These are phyloP conservation scores for Tolypeutes matacus DNA, from an alignment of 2,797 vertebrate genomes.

Conservation along the genomic window DNA sequence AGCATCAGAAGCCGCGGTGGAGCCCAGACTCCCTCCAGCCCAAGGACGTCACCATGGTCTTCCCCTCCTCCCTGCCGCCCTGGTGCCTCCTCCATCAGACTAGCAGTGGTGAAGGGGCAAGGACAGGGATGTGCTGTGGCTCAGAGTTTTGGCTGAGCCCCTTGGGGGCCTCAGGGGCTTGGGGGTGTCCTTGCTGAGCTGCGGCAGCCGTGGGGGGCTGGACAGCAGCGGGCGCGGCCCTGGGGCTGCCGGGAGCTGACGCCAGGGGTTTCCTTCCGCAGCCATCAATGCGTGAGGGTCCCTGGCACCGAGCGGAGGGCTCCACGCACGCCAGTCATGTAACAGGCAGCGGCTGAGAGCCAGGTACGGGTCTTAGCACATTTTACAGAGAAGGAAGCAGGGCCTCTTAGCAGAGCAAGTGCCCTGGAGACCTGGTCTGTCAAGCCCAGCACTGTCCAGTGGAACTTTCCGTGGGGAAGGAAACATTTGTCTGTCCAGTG, in stretches of 20 bases:
- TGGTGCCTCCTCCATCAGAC: rapidly evolving
- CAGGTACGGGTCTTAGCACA: rapidly evolving
- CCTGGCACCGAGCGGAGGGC: not conserved
- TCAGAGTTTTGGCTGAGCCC: not conserved
- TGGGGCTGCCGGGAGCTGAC: rapidly evolving
- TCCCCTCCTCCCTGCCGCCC: rapidly evolving
- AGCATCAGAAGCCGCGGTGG: not conserved
- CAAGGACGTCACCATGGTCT: not conserved
- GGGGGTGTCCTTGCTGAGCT: no score
- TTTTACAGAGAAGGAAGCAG: no score
- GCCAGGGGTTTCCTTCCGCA: not conserved
- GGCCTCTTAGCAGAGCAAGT: rapidly evolving
- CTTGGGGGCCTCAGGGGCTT: not conserved
- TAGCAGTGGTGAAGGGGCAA: no score
- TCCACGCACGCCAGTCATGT: rapidly evolving
- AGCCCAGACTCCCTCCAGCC: rapidly evolving
- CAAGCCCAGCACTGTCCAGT: not conserved
- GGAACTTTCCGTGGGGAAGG: not conserved
- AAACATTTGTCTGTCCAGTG: not conserved
- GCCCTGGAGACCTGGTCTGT: rapidly evolving
- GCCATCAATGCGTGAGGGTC: no score
- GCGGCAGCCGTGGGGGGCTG: not conserved
- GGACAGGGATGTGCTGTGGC: rapidly evolving
- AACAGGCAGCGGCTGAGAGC: not conserved
- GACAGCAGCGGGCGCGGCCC: no score